Conservation (phyloP, 2,888 invertebrate genomes). For the Meloe dianella region DNA sequence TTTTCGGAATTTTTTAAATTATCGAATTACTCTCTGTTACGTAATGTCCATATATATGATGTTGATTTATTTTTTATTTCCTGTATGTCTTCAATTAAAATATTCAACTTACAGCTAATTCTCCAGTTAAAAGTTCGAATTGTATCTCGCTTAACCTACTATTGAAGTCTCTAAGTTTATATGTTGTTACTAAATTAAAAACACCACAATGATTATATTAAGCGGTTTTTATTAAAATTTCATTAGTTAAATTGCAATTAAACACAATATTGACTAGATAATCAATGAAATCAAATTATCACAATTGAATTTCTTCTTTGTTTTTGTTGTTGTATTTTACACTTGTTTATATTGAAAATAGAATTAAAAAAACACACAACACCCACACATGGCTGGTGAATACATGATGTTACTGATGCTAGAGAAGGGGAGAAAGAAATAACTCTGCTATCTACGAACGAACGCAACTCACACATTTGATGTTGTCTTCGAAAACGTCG, state of each 20-base stretch:
- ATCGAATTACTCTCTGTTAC: background rate
- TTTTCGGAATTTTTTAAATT: slow-evolving; percentile 26
- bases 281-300: slow-evolving; percentile 16
- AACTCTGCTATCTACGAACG: background rate
- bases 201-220: background rate
- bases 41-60: background rate
- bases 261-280: slow-evolving; percentile 23
- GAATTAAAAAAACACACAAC: slow-evolving; percentile 18
- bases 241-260: too few relatives aligned
- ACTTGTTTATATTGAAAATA: slow-evolving; percentile 15
- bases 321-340: too few relatives aligned
- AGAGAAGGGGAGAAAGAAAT: background rate
- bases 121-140: background rate
- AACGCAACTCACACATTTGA: background rate
- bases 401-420: background rate
- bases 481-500: background rate
- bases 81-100: slow-evolving; percentile 2
- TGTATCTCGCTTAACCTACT: slow-evolving; percentile 15
- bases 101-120: background rate
- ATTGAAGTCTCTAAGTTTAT: slow-evolving; percentile 19
- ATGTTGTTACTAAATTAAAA: background rate
- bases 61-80: background rate
- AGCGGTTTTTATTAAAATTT: too few relatives aligned
- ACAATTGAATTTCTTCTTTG: slow-evolving; percentile 16
- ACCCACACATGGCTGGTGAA: slow-evolving; percentile 18